Percentiles rank a stretch among this genome's conserved stretches.
Evolutionary conservation across 2,113 vertebrate species (phyloP).

Genomic region (Muntiacus muntjak): DNA sequence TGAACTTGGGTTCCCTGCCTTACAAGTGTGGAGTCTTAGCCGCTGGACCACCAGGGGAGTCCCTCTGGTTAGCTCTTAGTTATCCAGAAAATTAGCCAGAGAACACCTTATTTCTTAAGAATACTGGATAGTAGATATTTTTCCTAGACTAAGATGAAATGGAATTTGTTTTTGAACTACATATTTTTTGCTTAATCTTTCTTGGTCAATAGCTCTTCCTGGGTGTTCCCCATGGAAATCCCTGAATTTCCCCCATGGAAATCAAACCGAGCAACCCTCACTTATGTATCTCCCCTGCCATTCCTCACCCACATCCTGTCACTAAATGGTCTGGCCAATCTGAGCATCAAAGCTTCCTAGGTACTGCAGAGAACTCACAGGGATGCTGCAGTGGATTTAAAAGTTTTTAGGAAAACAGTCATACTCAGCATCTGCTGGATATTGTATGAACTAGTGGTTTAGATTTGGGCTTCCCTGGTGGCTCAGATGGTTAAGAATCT

Average conservation of each 20-base stretch:
- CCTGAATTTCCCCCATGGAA: background rate
- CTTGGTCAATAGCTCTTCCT: background rate
- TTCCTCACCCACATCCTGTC: accelerated
- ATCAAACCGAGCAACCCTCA: background rate
- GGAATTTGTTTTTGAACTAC: background rate
- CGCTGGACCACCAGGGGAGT: background rate
- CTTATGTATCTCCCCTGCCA: background rate
- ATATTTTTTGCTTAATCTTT: background rate
- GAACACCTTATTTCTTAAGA: background rate
- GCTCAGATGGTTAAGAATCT: background rate
- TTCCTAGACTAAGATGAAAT: background rate
- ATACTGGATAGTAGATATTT: background rate
- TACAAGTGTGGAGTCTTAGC: background rate
- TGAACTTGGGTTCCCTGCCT: background rate
- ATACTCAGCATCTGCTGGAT: background rate
- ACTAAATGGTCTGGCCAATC: background rate
- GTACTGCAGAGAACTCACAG: background rate
- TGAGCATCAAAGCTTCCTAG: background rate
- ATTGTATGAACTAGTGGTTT: background rate
- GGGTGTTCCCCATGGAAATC: background rate
- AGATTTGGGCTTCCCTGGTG: background rate
- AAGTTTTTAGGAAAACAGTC: background rate
- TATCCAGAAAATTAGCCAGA: background rate
- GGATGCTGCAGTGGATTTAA: background rate
- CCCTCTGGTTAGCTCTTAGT: conserved; percentile 8